These are phyloP conservation scores for Cyprinodon variegatus DNA, from an alignment of 2,113 vertebrate species.

Conservation along the genomic window DNA sequence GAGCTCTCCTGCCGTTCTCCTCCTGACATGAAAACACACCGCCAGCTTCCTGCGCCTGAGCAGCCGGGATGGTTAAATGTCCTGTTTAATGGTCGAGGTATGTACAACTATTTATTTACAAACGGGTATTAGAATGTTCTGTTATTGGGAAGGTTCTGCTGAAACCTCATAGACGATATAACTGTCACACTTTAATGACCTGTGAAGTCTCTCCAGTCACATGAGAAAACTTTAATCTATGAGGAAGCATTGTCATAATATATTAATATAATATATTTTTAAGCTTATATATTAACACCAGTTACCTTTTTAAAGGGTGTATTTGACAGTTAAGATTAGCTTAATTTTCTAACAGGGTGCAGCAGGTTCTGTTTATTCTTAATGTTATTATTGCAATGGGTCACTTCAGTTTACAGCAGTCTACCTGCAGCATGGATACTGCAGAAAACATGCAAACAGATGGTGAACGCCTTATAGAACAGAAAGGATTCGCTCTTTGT, in stretches of 20 bases:
- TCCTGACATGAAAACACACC: conserved; percentile 50
- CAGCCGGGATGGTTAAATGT: conserved; percentile 66
- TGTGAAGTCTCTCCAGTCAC: neutral
- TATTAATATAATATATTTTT: neutral
- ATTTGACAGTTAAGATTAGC: neutral
- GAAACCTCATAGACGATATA: neutral
- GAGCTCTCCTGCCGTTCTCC: conserved; percentile 32
- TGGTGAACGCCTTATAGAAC: neutral
- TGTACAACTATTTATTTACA: conserved; percentile 24
- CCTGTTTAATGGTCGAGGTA: conserved; percentile 71
- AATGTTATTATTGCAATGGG: conserved; percentile 35
- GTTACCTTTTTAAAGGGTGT: neutral
- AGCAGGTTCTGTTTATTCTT: conserved; percentile 24
- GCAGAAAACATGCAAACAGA: conserved; percentile 15
- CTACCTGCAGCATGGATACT: conserved; percentile 31
- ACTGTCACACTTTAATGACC: conserved; percentile 1
- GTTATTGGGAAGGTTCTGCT: neutral
- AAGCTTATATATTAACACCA: neutral
- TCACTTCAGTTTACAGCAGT: conserved; percentile 49
- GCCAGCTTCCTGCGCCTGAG: conserved; percentile 42
- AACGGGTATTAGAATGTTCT: conserved; percentile 10
- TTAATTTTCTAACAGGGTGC: conserved; percentile 10
- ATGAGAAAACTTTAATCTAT: neutral
- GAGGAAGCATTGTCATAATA: neutral
- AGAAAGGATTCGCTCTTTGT: neutral